Conservation (phyloP, 2,888 invertebrate genomes). For the Rhagonycha lutea region DNA sequence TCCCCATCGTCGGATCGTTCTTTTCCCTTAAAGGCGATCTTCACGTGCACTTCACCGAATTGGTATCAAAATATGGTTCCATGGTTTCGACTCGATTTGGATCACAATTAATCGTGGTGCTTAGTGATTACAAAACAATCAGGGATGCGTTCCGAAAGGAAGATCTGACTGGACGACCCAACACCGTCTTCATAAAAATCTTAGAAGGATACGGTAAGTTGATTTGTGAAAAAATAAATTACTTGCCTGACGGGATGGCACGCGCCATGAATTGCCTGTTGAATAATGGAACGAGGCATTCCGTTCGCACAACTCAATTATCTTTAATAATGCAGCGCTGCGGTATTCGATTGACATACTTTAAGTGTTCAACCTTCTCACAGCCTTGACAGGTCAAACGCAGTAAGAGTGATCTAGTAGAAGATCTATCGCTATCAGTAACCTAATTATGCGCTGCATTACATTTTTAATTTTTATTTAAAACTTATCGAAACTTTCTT, state of each 20-base stretch:
- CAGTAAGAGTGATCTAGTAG: conserved; percentile 45
- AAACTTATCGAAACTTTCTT: not conserved
- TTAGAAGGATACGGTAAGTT: conserved; percentile 88
- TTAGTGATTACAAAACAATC: conserved; percentile 85
- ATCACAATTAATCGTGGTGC: conserved; percentile 80
- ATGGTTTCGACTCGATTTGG: conserved; percentile 83
- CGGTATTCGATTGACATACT: conserved; percentile 49
- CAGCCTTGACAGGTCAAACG: conserved; percentile 51
- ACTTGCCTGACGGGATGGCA: conserved; percentile 23
- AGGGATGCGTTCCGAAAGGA: conserved; percentile 84
- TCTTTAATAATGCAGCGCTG: conserved; percentile 28
- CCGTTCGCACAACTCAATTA: conserved; percentile 30
- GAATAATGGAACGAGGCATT: conserved; percentile 31
- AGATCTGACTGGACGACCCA: conserved; percentile 87
- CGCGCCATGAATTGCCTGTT: conserved; percentile 31
- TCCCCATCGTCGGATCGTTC: conserved; percentile 82
- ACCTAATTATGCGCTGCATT: conserved; percentile 30
- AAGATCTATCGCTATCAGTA: conserved; percentile 30
- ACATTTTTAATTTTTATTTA: not conserved
- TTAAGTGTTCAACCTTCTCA: conserved; percentile 36
- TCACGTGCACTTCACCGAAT: conserved; percentile 77
- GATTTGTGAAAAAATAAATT: conserved; percentile 32
- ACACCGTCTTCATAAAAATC: conserved; percentile 82
- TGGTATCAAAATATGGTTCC: conserved; percentile 79
- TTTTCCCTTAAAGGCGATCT: conserved; percentile 77